A percentile compares a stretch with the other conserved stretches of the same genome.
phyloP scores from a whole-genome alignment of 53 echinoderm and acorn worm genomes.

The Patiria pectinifera region DNA sequence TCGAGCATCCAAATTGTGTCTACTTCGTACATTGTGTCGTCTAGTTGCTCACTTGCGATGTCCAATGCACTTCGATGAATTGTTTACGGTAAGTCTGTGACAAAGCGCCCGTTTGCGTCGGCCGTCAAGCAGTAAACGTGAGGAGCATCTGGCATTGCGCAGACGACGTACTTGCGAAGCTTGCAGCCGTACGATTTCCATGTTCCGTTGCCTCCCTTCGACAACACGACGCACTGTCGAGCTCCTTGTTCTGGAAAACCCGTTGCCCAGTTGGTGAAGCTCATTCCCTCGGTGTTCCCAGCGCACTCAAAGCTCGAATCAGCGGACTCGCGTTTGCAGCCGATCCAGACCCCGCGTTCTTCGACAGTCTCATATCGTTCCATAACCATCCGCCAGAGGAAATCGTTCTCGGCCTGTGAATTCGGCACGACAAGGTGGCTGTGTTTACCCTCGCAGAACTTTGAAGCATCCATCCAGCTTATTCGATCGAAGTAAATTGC shows the following conservation, averaged over 20 bases:
- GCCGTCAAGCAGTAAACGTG: too few relatives aligned
- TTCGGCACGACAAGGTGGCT: neutral
- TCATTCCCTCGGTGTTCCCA: neutral
- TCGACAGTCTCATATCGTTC: neutral
- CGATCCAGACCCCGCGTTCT: neutral
- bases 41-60: too few relatives aligned
- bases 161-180: neutral
- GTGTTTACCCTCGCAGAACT: too few relatives aligned
- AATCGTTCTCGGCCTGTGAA: constrained; percentile 23
- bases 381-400: neutral
- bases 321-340: too few relatives aligned
- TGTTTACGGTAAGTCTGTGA: neutral
- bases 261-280: neutral
- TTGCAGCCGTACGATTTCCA: too few relatives aligned
- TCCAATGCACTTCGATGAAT: too few relatives aligned
- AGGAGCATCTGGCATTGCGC: neutral
- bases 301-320: too few relatives aligned
- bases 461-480: neutral
- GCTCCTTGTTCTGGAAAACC: neutral
- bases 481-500: neutral
- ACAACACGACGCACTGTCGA: too few relatives aligned
- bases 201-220: too few relatives aligned
- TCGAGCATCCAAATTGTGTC: too few relatives aligned
- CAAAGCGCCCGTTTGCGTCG: neutral
- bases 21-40: too few relatives aligned